These are phyloP conservation scores for Laticauda colubrina DNA, from an alignment of 2,113 vertebrate species.

Conservation along the genomic window DNA sequence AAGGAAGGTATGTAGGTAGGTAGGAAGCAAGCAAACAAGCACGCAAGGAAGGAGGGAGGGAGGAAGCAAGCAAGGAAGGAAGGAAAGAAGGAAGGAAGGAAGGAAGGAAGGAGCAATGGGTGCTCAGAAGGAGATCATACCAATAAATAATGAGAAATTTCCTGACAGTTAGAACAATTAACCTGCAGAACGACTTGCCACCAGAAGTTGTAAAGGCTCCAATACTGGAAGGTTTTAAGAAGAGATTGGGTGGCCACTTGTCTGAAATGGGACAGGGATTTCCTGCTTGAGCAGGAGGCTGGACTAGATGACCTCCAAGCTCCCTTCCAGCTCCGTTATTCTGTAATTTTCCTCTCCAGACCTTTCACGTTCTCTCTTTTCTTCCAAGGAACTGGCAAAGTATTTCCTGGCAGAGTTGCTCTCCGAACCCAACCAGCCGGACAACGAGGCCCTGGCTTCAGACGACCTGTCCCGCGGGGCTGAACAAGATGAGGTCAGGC, in stretches of 20 bases:
- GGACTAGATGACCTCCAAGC: no score
- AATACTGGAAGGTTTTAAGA: neutral
- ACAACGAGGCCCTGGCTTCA: slow-evolving; percentile 89
- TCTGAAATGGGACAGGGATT: neutral
- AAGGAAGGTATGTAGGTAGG: no score
- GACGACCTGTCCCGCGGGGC: slow-evolving; percentile 79
- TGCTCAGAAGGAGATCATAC: no score
- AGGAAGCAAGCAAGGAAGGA: no score
- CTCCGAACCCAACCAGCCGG: slow-evolving; percentile 87
- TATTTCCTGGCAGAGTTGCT: slow-evolving; percentile 88
- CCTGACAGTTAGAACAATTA: neutral
- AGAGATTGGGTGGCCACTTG: neutral
- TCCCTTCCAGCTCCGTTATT: neutral
- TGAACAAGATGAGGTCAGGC: slow-evolving; percentile 82
- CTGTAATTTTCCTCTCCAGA: neutral
- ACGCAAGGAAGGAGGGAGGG: accelerated
- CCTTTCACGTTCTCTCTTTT: neutral
- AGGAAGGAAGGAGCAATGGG: no score
- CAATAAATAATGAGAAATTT: no score
- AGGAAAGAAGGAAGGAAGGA: no score
- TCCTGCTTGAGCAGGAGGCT: no score
- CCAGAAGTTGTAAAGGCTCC: neutral
- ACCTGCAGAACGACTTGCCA: neutral
- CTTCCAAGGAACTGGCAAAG: slow-evolving; percentile 82
- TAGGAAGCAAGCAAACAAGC: no score